A percentile compares a stretch with the other conserved stretches of the same genome.
Evolutionary conservation across 2,113 vertebrate species (phyloP).

Genomic region (Eublepharis macularius): DNA sequence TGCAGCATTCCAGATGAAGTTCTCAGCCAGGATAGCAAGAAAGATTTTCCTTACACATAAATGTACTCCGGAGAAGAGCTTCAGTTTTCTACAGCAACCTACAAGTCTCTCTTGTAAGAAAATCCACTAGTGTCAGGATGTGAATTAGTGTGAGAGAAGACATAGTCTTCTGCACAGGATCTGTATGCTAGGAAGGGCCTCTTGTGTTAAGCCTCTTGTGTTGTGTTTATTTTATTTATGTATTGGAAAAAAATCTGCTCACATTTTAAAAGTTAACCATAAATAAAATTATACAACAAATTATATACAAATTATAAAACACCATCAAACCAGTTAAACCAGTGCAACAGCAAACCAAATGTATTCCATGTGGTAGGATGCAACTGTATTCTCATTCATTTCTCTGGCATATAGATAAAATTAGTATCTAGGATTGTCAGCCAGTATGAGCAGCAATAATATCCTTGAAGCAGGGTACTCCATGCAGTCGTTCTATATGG

Average conservation of each 20-base stretch:
- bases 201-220: neutral
- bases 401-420: neutral
- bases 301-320: no score
- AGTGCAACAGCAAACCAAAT: no score
- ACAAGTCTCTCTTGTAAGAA: neutral
- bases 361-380: no score
- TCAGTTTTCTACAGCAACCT: neutral
- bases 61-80: neutral
- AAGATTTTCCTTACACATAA: neutral
- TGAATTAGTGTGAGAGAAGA: neutral
- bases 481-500: neutral
- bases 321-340: no score
- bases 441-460: neutral
- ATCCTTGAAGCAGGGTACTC: neutral
- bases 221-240: no score
- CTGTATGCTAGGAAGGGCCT: neutral
- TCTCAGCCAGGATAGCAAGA: neutral
- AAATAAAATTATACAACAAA: no score
- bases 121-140: neutral
- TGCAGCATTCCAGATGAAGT: neutral
- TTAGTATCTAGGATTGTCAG: neutral
- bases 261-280: no score
- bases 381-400: no score
- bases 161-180: neutral
- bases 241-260: no score